Conservation (phyloP, 2,797 vertebrate species). For the Sternotherus odoratus region DNA sequence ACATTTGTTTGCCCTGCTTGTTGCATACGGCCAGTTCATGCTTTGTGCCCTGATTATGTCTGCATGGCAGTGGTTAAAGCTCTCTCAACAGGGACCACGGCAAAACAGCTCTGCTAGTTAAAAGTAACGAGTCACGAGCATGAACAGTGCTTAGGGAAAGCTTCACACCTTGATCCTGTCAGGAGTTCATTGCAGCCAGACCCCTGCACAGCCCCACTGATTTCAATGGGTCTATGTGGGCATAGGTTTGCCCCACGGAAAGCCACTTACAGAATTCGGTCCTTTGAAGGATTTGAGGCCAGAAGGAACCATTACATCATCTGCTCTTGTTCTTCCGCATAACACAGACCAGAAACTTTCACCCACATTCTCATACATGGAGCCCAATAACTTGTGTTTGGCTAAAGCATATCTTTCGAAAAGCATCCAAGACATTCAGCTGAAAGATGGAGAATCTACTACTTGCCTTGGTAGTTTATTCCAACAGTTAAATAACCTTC, state of each 20-base stretch:
- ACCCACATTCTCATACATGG: not conserved
- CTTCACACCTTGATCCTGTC: fast-evolving
- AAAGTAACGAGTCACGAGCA: fast-evolving
- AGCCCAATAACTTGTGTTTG: not conserved
- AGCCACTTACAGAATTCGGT: not conserved
- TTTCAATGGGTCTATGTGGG: not conserved
- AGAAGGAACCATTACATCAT: not conserved
- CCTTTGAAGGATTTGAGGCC: not conserved
- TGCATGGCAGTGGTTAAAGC: not conserved
- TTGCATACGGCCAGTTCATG: not conserved
- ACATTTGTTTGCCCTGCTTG: not conserved
- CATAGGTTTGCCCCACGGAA: not conserved
- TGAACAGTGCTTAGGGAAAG: not conserved
- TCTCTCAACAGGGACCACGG: not conserved
- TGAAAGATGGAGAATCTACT: not conserved
- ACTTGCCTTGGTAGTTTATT: fast-evolving
- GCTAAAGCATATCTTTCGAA: not conserved
- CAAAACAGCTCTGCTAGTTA: fast-evolving
- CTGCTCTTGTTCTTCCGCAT: fast-evolving
- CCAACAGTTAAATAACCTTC: not conserved
- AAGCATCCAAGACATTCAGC: not conserved
- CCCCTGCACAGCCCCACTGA: not conserved
- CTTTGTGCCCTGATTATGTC: not conserved
- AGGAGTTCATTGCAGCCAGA: not conserved
- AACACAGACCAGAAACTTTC: not conserved